Conservation (phyloP, 92 coral and sea anemone genomes). For the Epizoanthus fatuus region DNA sequence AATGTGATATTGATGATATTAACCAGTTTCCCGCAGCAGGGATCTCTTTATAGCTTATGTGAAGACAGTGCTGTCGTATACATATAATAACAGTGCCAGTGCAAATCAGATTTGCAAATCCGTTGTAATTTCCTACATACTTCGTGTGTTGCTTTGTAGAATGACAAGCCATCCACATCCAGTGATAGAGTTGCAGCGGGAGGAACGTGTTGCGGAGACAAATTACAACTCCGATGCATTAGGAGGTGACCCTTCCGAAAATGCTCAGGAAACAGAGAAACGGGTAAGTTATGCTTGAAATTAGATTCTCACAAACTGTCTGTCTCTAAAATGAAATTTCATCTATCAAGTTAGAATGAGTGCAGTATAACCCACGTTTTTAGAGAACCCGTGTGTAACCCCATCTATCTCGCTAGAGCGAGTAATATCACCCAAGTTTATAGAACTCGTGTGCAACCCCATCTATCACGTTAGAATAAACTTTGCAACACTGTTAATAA, state of each 20-base stretch:
- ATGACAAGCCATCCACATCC: not conserved
- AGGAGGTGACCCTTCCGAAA: not conserved
- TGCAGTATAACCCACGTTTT: too few relatives aligned
- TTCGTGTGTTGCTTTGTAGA: not conserved
- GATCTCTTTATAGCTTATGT: not conserved
- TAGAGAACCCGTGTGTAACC: not conserved
- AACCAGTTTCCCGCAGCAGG: too few relatives aligned
- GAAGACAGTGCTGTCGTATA: not conserved
- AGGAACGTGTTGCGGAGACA: not conserved
- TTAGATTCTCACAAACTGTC: not conserved
- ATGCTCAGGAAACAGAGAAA: not conserved
- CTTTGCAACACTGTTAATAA: too few relatives aligned
- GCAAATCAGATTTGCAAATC: too few relatives aligned
- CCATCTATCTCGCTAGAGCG: too few relatives aligned
- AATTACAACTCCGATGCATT: too few relatives aligned
- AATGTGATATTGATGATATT: too few relatives aligned
- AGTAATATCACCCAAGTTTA: too few relatives aligned
- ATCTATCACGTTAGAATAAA: too few relatives aligned
- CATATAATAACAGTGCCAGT: not conserved
- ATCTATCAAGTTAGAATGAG: not conserved
- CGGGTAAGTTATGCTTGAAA: not conserved
- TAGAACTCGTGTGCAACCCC: too few relatives aligned
- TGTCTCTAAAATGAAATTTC: too few relatives aligned
- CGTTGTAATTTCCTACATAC: not conserved
- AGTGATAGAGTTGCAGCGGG: slow-evolving; percentile 1